phyloP scores from a whole-genome alignment of 1,140 invertebrate genomes.

The Anastrepha obliqua region DNA sequence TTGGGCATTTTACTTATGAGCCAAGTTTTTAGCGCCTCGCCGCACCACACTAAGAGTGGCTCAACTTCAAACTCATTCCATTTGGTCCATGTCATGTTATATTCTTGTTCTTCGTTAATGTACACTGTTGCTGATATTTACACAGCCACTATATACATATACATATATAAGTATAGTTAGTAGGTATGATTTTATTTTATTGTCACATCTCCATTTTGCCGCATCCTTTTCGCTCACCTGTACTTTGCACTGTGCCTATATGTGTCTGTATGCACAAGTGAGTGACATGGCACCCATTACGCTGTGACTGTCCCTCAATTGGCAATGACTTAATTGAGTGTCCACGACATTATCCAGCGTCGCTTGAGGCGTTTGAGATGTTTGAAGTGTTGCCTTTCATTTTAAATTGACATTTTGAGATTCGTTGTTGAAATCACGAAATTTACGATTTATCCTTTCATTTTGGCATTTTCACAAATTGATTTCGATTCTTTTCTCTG shows the following conservation, averaged over 20 bases:
- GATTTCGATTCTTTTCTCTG: not conserved
- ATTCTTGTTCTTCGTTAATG: slow-evolving; percentile 28
- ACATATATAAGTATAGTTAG: not conserved
- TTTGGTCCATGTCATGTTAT: slow-evolving; percentile 32
- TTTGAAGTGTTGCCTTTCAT: slow-evolving; percentile 49
- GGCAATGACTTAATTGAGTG: slow-evolving; percentile 52
- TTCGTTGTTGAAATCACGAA: slow-evolving; percentile 39
- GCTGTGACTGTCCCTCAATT: slow-evolving; percentile 40
- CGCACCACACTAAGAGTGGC: not conserved
- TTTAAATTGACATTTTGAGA: slow-evolving; percentile 52
- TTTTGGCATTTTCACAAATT: slow-evolving; percentile 50
- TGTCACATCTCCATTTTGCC: slow-evolving; percentile 1
- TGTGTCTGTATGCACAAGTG: not conserved
- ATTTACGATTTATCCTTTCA: slow-evolving; percentile 51
- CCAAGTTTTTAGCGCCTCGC: not conserved
- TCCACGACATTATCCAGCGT: slow-evolving; percentile 44
- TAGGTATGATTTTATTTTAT: not conserved
- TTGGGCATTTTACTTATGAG: slow-evolving; percentile 29
- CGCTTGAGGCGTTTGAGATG: slow-evolving; percentile 28
- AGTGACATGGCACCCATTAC: slow-evolving; percentile 46
- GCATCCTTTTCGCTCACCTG: slow-evolving; percentile 13
- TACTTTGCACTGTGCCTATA: not conserved
- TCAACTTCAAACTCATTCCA: slow-evolving; percentile 6
- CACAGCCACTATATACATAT: too few species aligned
- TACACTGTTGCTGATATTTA: slow-evolving; percentile 28